Conservation (phyloP, 2,797 vertebrate species). For the Synaphobranchus kaupii region DNA sequence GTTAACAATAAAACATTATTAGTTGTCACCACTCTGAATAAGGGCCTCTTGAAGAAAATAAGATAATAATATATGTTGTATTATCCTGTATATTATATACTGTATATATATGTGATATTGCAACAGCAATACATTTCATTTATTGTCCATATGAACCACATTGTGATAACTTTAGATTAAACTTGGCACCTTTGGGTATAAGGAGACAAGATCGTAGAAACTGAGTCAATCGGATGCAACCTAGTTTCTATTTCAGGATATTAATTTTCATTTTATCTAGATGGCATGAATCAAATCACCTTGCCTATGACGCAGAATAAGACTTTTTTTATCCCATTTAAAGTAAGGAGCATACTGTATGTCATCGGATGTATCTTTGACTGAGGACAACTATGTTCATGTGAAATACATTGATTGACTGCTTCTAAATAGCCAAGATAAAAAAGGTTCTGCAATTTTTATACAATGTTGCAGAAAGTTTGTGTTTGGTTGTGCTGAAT, state of each 20-base stretch:
- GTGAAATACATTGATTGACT: background rate
- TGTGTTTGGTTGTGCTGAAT: background rate
- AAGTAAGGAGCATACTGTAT: background rate
- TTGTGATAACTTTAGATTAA: background rate
- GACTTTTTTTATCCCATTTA: background rate
- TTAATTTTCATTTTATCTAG: background rate
- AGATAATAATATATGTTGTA: background rate
- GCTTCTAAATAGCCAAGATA: background rate
- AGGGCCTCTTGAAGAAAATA: background rate
- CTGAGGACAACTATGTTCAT: background rate
- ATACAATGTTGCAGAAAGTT: background rate
- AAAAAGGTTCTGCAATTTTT: background rate
- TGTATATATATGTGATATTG: background rate
- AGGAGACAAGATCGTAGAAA: background rate
- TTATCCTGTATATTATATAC: background rate
- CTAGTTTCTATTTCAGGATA: conserved; percentile 13
- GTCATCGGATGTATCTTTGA: background rate
- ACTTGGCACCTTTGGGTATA: background rate
- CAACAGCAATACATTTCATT: background rate
- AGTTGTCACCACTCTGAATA: background rate
- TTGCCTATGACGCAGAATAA: background rate
- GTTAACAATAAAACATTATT: no score
- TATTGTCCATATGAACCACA: background rate
- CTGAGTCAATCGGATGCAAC: background rate
- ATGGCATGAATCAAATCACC: background rate